Base-by-base conservation (phyloP, 2,888 invertebrate species). In the Melieria crassipennis region DNA sequence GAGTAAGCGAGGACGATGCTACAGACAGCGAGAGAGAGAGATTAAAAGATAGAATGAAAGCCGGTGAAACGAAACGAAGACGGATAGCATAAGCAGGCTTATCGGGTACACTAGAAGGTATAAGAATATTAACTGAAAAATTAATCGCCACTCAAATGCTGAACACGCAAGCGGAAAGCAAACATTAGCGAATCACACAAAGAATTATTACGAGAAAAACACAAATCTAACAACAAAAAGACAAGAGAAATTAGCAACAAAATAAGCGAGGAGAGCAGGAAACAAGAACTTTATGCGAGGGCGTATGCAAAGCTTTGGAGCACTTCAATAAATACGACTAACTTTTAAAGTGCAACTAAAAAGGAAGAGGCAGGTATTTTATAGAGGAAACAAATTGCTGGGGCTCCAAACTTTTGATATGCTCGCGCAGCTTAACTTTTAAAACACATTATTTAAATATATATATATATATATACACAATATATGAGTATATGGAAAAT, bases 381-480 rank as follows among this genome's bases (percentile, higher is more conserved):
- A 81, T 80, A 81, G 43, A 61, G 5, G 13, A 50, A 10, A 50
- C 7, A 52, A 52, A 52, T 52, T 11, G 7, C 52, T 7, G 52
- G 4, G 4, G 13, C 52, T 52, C 13, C 52, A 52, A 52, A 52
- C 11, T 52, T 52, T 52, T 52, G 9, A 47, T 58, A 45, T 50
- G 13, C 55, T n/a, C 46, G 47, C 46, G 55, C 9, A 10, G 30
- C 9, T 52, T 5, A 52, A 52, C 52, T 52, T 61, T 45, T 42
- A 48, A 30, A 43, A 76, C 76, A 77, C 76, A 76, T 78, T 71
- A 69, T 69, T 71, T 45, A 66, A 65, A 63, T 68, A 72, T 63
- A 56, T 57, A 67, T 77, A 79, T 76, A 78, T 80, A 79, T 80
- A 81, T 79, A 81, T 78, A 79, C 79, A 80, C 11, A 69, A 69